phyloP scores from a whole-genome alignment of 2,797 vertebrate species.

The Sebastes umbrosus region DNA sequence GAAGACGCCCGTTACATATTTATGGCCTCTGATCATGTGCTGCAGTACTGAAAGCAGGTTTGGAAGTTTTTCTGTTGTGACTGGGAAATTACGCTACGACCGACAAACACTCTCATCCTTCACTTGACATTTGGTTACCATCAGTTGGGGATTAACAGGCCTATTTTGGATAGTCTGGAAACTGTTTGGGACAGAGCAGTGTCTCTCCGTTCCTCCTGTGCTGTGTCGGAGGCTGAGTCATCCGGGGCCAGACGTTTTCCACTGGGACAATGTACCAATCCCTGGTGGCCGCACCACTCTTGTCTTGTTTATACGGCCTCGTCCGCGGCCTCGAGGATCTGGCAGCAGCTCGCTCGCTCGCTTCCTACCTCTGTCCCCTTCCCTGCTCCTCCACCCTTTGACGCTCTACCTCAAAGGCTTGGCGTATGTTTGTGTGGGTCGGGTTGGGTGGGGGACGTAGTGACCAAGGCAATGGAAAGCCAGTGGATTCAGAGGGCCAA shows the following conservation, averaged over 20 bases:
- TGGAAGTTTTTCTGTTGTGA: constrained; percentile 51
- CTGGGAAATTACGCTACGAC: constrained; percentile 39
- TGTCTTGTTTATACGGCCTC: constrained; percentile 69
- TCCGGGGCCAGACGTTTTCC: constrained; percentile 74
- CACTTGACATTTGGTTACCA: constrained; percentile 77
- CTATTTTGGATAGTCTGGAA: constrained; percentile 81
- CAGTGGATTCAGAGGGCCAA: constrained; percentile 70
- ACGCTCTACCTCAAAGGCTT: constrained; percentile 65
- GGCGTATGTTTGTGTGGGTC: constrained; percentile 43
- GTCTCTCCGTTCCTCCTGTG: constrained; percentile 64
- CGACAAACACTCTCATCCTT: constrained; percentile 50
- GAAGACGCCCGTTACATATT: constrained; percentile 55
- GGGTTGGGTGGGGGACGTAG: constrained; percentile 43
- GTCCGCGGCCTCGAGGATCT: constrained; percentile 57
- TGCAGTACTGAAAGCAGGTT: constrained; percentile 31
- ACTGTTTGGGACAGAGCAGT: constrained; percentile 68
- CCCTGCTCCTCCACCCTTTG: constrained; percentile 40
- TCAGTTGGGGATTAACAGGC: constrained; percentile 67
- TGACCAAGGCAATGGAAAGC: constrained; percentile 71
- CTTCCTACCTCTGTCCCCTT: constrained; percentile 37
- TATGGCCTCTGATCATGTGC: constrained; percentile 49
- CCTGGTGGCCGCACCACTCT: constrained; percentile 65
- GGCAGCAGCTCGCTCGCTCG: constrained; percentile 39
- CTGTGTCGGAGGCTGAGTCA: constrained; percentile 76
- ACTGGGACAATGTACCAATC: constrained; percentile 75